These are phyloP conservation scores for Pheosia gnoma DNA, from an alignment of 2,888 invertebrate genomes.

Conservation along the genomic window DNA sequence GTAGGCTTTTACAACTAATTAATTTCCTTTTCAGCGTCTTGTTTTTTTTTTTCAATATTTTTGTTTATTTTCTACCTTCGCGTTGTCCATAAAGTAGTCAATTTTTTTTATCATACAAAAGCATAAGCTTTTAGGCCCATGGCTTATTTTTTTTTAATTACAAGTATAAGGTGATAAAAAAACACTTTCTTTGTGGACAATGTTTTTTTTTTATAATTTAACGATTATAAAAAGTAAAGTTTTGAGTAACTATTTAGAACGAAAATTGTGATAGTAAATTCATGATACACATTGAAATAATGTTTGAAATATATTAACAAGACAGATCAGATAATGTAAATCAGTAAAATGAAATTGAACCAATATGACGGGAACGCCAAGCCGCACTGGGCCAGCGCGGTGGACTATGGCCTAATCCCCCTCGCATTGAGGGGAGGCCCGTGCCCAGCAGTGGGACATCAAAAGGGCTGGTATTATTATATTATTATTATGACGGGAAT, in stretches of 20 bases:
- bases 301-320: background rate
- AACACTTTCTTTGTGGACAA: background rate
- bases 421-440: background rate
- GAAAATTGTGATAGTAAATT: background rate
- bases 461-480: too few species aligned
- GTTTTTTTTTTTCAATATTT: conserved; percentile 10
- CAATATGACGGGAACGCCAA: conserved; percentile 18
- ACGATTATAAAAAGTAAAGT: conserved; percentile 14
- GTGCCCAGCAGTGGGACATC: too few species aligned
- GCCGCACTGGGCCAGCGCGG: background rate
- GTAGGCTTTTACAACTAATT: conserved; percentile 34
- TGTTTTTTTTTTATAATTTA: conserved; percentile 9
- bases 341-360: conserved; percentile 16
- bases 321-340: background rate
- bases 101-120: background rate
- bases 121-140: too few species aligned
- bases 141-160: too few species aligned
- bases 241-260: background rate
- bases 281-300: background rate
- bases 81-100: conserved; percentile 8
- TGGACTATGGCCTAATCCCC: background rate
- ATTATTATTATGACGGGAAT: conserved; percentile 14
- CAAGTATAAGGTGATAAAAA: too few species aligned
- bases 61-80: background rate
- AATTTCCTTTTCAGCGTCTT: conserved; percentile 42